Evolutionary conservation across 1,140 invertebrate species (phyloP).

Genomic region (Pogonomyrmex barbatus): DNA sequence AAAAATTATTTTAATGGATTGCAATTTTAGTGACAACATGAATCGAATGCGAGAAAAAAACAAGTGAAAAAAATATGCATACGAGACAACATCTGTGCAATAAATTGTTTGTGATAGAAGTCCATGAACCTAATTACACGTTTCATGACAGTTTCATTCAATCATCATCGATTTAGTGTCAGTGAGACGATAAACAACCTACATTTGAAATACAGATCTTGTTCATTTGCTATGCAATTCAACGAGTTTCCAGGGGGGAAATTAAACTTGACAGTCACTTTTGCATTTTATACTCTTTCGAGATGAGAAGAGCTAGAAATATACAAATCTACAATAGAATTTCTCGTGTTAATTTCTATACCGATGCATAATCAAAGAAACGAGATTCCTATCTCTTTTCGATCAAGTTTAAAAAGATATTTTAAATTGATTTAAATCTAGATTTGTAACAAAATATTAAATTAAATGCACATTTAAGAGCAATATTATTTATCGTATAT

Average conservation of each 20-base stretch:
- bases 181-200: neutral
- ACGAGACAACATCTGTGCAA: neutral
- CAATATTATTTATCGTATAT: neutral
- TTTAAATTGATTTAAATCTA: neutral
- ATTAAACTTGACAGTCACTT: conserved; percentile 49
- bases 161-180: neutral
- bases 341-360: neutral
- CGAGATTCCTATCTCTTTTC: neutral
- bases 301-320: neutral
- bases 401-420: neutral
- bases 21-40: neutral
- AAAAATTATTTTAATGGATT: too few relatives aligned
- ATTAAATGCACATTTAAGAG: neutral
- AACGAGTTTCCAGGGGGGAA: neutral
- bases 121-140: conserved; percentile 25
- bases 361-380: neutral
- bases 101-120: neutral
- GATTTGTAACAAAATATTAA: neutral
- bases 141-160: neutral
- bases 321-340: conserved; percentile 32
- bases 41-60: neutral
- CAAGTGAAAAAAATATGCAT: neutral
- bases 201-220: conserved; percentile 21
- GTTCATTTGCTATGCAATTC: neutral
- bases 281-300: conserved; percentile 6